These are phyloP conservation scores for Heteronetta atricapilla DNA, from an alignment of 2,113 vertebrate genomes.

Conservation along the genomic window DNA sequence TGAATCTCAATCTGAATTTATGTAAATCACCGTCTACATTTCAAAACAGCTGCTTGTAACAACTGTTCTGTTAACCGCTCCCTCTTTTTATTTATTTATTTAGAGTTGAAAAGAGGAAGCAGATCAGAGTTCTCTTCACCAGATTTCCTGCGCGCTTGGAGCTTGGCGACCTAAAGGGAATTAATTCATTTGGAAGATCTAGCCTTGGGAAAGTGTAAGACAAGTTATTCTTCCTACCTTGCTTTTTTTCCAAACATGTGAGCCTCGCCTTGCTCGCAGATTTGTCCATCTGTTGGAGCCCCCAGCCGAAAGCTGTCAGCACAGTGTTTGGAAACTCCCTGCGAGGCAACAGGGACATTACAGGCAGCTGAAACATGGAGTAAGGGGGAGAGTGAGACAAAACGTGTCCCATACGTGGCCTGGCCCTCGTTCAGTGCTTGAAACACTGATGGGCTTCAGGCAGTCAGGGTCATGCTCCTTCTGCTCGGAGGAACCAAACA, in stretches of 20 bases:
- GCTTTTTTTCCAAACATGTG: neutral
- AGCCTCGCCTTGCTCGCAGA: neutral
- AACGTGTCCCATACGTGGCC: too few species aligned
- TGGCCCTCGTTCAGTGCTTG: neutral
- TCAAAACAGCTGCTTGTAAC: neutral
- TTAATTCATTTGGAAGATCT: neutral
- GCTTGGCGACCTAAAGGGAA: neutral
- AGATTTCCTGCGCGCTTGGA: neutral
- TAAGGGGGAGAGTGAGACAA: too few species aligned
- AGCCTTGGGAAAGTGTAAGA: neutral
- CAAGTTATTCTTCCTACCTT: neutral
- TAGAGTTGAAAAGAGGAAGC: neutral
- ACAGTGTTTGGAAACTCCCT: neutral
- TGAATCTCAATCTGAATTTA: neutral
- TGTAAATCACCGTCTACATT: neutral
- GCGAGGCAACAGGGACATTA: neutral
- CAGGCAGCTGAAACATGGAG: neutral
- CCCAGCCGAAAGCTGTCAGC: neutral
- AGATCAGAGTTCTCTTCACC: neutral
- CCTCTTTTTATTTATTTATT: neutral
- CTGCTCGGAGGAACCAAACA: neutral
- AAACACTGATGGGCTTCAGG: neutral
- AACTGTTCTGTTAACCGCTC: neutral
- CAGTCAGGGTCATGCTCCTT: neutral
- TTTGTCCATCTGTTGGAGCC: conserved; percentile 11